Conservation (phyloP, 1,140 invertebrate species). For the Listronotus oregonensis region DNA sequence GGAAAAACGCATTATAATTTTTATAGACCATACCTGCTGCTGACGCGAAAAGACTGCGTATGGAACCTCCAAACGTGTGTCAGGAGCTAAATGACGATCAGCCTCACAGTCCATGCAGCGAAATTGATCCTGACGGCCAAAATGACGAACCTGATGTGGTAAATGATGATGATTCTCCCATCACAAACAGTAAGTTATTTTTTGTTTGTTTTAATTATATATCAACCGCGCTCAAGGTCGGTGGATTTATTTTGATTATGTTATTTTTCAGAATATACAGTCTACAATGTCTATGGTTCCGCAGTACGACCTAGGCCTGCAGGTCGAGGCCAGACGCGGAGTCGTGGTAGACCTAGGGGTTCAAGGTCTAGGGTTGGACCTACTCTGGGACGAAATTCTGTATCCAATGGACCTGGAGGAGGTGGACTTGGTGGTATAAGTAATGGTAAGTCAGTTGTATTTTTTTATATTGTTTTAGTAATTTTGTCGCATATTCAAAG, state of each 20-base stretch:
- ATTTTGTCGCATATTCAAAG: no score
- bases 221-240: neutral
- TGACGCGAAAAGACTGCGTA: conserved; percentile 32
- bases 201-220: conserved; percentile 2
- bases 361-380: conserved; percentile 58
- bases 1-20: conserved; percentile 19
- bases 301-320: conserved; percentile 58
- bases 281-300: conserved; percentile 50
- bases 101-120: conserved; percentile 25
- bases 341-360: conserved; percentile 68
- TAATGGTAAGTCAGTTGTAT: conserved; percentile 15
- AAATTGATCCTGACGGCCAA: conserved; percentile 27
- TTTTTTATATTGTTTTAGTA: neutral
- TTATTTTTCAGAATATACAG: conserved; percentile 47
- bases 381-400: conserved; percentile 13
- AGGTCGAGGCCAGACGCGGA: conserved; percentile 65
- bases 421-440: neutral
- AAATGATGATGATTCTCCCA: conserved; percentile 46
- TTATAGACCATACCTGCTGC: conserved; percentile 35
- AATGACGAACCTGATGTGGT: conserved; percentile 25
- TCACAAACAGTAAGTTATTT: conserved; percentile 43
- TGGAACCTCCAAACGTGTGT: conserved; percentile 14
- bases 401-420: conserved; percentile 14
- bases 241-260: conserved; percentile 13
- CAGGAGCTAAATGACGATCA: conserved; percentile 17